phyloP scores from a whole-genome alignment of 2,113 vertebrate genomes.

The Hyperoodon ampullatus region DNA sequence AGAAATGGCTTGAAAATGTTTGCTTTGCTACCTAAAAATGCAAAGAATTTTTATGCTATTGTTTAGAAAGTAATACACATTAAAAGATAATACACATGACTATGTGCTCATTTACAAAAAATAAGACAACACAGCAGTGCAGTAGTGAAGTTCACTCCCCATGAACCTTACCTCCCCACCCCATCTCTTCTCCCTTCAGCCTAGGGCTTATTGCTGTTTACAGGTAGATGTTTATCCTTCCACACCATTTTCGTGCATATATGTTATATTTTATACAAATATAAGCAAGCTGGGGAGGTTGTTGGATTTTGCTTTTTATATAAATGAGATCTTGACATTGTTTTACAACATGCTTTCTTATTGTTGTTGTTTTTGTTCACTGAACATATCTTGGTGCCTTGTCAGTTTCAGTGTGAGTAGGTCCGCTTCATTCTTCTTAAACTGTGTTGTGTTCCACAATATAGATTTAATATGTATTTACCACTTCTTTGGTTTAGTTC shows the following conservation, averaged over 20 bases:
- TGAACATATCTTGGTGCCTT: not conserved
- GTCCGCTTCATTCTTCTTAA: not conserved
- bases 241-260: not conserved
- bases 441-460: not conserved
- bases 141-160: not conserved
- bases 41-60: slow-evolving; percentile 1
- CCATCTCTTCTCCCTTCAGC: not conserved
- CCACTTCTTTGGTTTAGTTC: not conserved
- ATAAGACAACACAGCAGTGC: not conserved
- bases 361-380: not conserved
- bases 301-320: slow-evolving; percentile 34
- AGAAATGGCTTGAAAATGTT: slow-evolving; percentile 17
- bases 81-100: not conserved
- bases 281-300: not conserved
- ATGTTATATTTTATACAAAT: slow-evolving; percentile 34
- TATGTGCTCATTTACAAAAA: not conserved
- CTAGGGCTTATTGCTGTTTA: not conserved
- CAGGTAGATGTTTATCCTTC: not conserved
- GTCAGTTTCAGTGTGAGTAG: not conserved
- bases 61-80: not conserved
- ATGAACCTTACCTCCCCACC: not conserved
- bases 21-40: slow-evolving; percentile 8
- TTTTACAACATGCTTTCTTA: not conserved
- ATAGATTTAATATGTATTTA: not conserved
- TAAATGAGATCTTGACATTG: slow-evolving; percentile 16